A percentile compares a stretch with the other conserved stretches of the same genome.
Conservation (phyloP, 2,113 vertebrate genomes). For the Caracal caracal region DNA sequence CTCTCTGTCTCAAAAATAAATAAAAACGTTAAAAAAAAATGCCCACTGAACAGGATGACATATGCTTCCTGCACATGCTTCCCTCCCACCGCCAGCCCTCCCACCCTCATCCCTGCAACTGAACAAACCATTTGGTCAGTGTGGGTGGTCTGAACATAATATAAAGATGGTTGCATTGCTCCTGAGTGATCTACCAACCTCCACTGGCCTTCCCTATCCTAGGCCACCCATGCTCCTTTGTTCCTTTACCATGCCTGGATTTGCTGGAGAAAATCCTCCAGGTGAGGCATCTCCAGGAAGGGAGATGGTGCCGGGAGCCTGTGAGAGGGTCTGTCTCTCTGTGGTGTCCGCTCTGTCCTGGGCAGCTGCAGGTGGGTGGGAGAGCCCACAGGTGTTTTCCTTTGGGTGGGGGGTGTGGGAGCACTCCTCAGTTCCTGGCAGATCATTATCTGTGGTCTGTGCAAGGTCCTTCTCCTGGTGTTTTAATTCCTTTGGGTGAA, state of each 20-base stretch:
- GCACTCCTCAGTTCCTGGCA: accelerated
- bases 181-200: not conserved
- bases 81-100: accelerated
- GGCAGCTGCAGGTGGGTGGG: not conserved
- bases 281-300: not conserved
- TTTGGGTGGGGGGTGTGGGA: not conserved
- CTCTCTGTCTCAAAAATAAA: too few relatives aligned
- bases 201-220: not conserved
- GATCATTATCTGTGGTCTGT: accelerated
- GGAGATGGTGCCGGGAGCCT: not conserved
- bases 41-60: not conserved
- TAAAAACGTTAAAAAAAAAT: too few relatives aligned
- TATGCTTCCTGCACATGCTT: not conserved
- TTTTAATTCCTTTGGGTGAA: not conserved
- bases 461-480: not conserved
- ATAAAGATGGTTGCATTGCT: accelerated
- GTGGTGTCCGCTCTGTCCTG: not conserved
- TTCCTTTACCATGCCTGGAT: not conserved
- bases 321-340: not conserved
- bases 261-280: not conserved
- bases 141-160: not conserved
- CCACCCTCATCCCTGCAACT: not conserved
- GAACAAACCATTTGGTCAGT: accelerated
- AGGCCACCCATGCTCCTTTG: not conserved
- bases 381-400: not conserved